phyloP scores from a whole-genome alignment of 2,888 invertebrate species.

The Margaritifera margaritifera region DNA sequence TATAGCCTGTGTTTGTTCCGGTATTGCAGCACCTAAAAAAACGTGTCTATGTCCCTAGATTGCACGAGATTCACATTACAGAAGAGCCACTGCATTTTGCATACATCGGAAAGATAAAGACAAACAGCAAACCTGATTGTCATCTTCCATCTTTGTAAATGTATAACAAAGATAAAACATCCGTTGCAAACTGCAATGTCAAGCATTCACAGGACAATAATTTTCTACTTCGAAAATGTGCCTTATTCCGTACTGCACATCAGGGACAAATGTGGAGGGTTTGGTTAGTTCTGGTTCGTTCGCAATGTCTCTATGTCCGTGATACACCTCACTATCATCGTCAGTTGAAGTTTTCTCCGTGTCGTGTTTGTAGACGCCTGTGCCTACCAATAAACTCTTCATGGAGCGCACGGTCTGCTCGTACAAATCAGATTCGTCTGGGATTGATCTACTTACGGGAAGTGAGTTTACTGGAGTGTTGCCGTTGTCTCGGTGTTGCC shows the following conservation, averaged over 20 bases:
- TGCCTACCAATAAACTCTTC: slow-evolving; percentile 68
- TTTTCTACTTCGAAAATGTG: slow-evolving; percentile 65
- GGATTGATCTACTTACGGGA: slow-evolving; percentile 63
- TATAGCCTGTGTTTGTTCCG: too few relatives aligned
- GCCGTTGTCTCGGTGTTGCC: slow-evolving; percentile 35
- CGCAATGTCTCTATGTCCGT: slow-evolving; percentile 69
- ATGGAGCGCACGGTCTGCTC: slow-evolving; percentile 65
- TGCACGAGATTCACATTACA: too few relatives aligned
- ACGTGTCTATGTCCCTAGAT: too few relatives aligned
- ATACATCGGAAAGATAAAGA: too few relatives aligned
- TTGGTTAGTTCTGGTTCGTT: slow-evolving; percentile 63
- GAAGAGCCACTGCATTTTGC: too few relatives aligned
- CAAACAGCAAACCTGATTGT: too few relatives aligned
- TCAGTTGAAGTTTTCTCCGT: slow-evolving; percentile 30
- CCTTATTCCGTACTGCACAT: slow-evolving; percentile 64
- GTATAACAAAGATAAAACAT: too few relatives aligned
- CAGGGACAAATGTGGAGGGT: slow-evolving; percentile 61
- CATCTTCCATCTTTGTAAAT: too few relatives aligned
- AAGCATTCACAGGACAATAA: slow-evolving; percentile 9
- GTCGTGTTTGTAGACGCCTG: slow-evolving; percentile 69
- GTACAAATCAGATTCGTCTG: slow-evolving; percentile 52
- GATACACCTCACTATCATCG: slow-evolving; percentile 49
- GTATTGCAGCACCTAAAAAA: too few relatives aligned
- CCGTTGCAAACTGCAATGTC: slow-evolving; percentile 5
- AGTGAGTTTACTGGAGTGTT: slow-evolving; percentile 33